Evolutionary conservation across 2,888 invertebrate genomes (phyloP).

Genomic region (Heliconius sara): DNA sequence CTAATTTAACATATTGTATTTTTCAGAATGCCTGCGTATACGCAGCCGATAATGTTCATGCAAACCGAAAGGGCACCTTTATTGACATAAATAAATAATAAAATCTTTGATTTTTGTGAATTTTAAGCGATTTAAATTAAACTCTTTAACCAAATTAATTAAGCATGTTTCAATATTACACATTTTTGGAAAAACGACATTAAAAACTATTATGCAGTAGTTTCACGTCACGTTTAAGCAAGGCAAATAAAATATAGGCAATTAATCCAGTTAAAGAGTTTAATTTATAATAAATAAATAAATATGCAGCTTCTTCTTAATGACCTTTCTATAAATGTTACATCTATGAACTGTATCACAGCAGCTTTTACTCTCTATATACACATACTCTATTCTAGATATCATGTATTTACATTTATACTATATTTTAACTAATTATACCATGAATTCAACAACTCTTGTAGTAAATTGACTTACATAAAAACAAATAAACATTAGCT

Average conservation of each 20-base stretch:
- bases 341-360: constrained; percentile 5
- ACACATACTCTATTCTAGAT: constrained; percentile 14
- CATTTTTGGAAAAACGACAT: too few relatives aligned
- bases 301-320: constrained; percentile 27
- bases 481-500: neutral
- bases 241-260: neutral
- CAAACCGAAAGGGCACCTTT: constrained; percentile 55
- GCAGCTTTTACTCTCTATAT: neutral
- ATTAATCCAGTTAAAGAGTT: neutral
- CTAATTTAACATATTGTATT: constrained; percentile 18
- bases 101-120: neutral
- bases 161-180: too few relatives aligned
- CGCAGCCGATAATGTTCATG: constrained; percentile 13
- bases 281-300: constrained; percentile 38
- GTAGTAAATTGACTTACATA: neutral
- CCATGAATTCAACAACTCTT: neutral
- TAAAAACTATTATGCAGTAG: neutral
- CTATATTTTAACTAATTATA: neutral
- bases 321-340: constrained; percentile 9
- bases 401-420: neutral
- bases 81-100: constrained; percentile 48
- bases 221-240: too few relatives aligned
- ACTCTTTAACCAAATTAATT: neutral
- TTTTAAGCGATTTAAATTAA: neutral
- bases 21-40: constrained; percentile 47